Conservation (phyloP, 2,797 vertebrate genomes). For the Todus mexicanus region DNA sequence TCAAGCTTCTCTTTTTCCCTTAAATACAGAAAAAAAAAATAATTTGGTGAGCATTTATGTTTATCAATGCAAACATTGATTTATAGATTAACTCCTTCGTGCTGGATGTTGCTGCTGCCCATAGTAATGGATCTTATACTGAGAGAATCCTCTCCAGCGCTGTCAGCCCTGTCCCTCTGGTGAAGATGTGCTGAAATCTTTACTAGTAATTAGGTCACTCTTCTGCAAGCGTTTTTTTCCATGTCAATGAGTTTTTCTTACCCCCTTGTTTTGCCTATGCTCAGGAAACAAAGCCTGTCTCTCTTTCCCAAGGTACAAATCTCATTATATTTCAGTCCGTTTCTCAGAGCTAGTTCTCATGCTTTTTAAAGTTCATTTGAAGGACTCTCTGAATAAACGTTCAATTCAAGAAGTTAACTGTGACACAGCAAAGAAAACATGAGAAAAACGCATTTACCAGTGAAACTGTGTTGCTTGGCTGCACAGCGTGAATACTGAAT, state of each 20-base stretch:
- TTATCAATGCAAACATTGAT: not conserved
- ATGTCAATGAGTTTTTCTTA: not conserved
- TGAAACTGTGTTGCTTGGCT: not conserved
- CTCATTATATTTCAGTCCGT: not conserved
- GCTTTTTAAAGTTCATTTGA: not conserved
- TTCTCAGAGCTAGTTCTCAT: not conserved
- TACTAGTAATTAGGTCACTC: not conserved
- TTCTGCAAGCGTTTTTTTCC: not conserved
- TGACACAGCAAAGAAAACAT: not conserved
- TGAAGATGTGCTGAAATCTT: not conserved
- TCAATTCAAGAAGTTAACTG: not conserved
- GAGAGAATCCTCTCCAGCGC: not conserved
- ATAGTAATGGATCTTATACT: not conserved
- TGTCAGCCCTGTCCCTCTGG: not conserved
- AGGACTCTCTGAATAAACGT: not conserved
- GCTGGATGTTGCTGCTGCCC: not conserved
- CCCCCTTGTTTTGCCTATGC: not conserved
- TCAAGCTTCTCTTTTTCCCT: not conserved
- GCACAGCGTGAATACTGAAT: not conserved
- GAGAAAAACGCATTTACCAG: not conserved
- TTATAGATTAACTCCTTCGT: not conserved
- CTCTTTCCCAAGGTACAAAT: not conserved
- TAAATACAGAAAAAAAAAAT: not conserved
- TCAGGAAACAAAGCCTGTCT: not conserved
- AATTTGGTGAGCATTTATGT: not conserved